Base-by-base conservation (phyloP, 2,113 vertebrate genomes). In the Cranoglanis bouderius region DNA sequence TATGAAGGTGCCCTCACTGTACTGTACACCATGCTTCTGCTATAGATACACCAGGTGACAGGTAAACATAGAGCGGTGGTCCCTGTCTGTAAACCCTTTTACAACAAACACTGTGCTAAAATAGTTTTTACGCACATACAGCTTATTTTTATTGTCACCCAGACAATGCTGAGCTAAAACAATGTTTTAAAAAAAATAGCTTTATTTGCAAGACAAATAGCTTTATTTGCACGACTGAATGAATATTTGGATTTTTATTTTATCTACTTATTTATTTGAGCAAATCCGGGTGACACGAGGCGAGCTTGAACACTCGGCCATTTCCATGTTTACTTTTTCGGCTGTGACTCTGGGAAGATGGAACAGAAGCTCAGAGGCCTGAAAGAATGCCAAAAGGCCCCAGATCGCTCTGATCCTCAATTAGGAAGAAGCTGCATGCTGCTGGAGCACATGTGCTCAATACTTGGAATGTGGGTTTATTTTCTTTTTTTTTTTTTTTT, bases 341-440 rank as follows among this genome's bases (percentile, higher is more conserved):
- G 18, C 80, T 57, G 84, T 43, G 46, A 67, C 78, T 86, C 88
- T 90, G 90, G 81, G 88, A 87, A 89, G 87, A 85, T 75, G 63
- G 75, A 89, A 89, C 88, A 91, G 90, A 87, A 82, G 88, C 87
- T 85, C n/a, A 29, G 65, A 89, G 85, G 61, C 51, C 85, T 91
- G 90, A 89, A 85, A 75, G 35, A 32, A 26, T 51, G 88, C 85
- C 90, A 91, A 82, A 65, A 59, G 18, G 38, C 57, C 85, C 83
- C 87, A 90, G 85, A 87, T 87, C 83, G 53, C 87, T 87, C 72
- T 61, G 85, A 81, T 80, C 59, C 61, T 84, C 59, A 84, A 87
- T 87, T 87, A 87, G 19, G 32, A 80, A n/a, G 55, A 90, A 40
- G 87, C 61, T 49, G 51, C 43, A 32, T 82, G 86, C 81, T 59